Percentiles rank a stretch among this genome's conserved stretches.
phyloP scores from a whole-genome alignment of 2,113 vertebrate genomes.

The Triplophysa rosa region DNA sequence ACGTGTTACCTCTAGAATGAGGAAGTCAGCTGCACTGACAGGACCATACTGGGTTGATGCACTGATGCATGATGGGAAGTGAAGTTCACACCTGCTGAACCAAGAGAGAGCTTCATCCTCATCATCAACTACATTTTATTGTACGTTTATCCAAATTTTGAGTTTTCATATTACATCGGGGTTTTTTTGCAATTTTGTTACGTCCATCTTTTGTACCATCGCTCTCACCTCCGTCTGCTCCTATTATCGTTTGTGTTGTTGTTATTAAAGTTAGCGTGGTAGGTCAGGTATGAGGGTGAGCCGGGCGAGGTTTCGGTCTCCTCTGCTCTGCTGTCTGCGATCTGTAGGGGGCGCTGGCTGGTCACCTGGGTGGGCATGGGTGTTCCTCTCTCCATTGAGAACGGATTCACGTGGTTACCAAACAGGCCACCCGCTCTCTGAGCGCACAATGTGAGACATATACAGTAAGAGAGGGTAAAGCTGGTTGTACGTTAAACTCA shows the following conservation, averaged over 20 bases:
- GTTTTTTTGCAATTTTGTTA: neutral
- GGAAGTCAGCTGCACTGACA: conserved; percentile 65
- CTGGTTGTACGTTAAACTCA: neutral
- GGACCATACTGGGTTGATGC: neutral
- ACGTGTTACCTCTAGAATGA: conserved; percentile 75
- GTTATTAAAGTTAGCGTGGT: conserved; percentile 64
- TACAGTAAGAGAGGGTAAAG: neutral
- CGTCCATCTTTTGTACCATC: neutral
- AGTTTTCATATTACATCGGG: too few relatives aligned
- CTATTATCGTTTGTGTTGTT: conserved; percentile 60
- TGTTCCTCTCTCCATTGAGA: conserved; percentile 75
- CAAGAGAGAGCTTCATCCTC: neutral
- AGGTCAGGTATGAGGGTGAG: conserved; percentile 71
- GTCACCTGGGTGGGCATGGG: conserved; percentile 75
- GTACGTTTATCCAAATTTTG: too few relatives aligned
- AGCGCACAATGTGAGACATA: neutral
- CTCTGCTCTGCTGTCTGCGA: conserved; percentile 74
- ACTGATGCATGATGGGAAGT: conserved; percentile 27
- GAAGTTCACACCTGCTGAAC: neutral
- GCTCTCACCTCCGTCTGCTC: conserved; percentile 26
- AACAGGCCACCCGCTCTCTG: conserved; percentile 85
- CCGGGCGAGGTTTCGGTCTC: conserved; percentile 72
- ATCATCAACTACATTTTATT: too few relatives aligned
- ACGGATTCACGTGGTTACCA: conserved; percentile 79
- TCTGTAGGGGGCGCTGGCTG: conserved; percentile 85